phyloP scores from a whole-genome alignment of 1,140 invertebrate genomes.

The Lordiphosa mommai region DNA sequence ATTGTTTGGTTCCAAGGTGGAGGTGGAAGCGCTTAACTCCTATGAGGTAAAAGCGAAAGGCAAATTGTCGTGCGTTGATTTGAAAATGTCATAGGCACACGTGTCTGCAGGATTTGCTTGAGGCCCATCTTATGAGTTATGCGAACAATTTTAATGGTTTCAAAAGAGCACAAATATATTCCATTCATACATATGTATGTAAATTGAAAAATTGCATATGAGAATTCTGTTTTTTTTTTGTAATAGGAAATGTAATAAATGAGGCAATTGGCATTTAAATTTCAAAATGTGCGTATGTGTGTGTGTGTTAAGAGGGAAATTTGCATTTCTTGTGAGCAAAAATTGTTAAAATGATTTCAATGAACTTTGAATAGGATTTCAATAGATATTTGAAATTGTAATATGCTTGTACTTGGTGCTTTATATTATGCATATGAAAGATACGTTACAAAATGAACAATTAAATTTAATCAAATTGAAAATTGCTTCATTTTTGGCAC shows the following conservation, averaged over 20 bases:
- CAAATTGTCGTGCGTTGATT: slow-evolving; percentile 53
- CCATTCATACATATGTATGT: slow-evolving; percentile 18
- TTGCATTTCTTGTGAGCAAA: slow-evolving; percentile 18
- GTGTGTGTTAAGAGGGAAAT: slow-evolving; percentile 10
- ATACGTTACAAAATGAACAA: too few relatives aligned
- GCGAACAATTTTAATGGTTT: slow-evolving; percentile 37
- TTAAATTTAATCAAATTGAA: too few relatives aligned
- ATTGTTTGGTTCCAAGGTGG: slow-evolving; percentile 42
- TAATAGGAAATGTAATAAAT: slow-evolving; percentile 39
- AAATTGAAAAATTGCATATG: slow-evolving; percentile 39
- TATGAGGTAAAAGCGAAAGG: slow-evolving; percentile 60
- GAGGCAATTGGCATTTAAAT: slow-evolving; percentile 30
- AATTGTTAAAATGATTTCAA: slow-evolving; percentile 21
- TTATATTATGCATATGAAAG: too few relatives aligned
- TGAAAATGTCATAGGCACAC: slow-evolving; percentile 46
- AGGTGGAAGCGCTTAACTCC: slow-evolving; percentile 34
- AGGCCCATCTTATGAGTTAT: slow-evolving; percentile 34
- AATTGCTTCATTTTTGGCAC: too few relatives aligned
- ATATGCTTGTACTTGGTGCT: not conserved
- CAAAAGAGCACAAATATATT: slow-evolving; percentile 32
- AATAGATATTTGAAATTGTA: not conserved
- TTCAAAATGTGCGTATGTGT: not conserved
- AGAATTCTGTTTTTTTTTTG: slow-evolving; percentile 36
- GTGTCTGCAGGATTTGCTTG: not conserved
- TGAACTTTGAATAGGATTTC: slow-evolving; percentile 28